Percentiles rank a stretch among this genome's conserved stretches.
Conservation (phyloP, 2,113 vertebrate genomes). For the Cricetomys ansorgei region DNA sequence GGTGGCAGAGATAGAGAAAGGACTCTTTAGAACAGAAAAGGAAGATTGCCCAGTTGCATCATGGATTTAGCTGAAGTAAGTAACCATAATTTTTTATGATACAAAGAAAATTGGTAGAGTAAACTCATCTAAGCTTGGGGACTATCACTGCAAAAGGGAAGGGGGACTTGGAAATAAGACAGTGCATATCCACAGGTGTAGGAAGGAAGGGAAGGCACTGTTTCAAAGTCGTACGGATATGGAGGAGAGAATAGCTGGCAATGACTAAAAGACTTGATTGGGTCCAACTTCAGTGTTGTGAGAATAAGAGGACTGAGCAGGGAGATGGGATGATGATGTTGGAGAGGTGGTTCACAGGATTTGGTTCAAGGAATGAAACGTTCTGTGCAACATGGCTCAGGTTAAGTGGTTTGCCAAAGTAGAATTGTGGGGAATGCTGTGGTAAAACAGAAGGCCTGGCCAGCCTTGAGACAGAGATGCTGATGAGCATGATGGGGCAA, state of each 20-base stretch:
- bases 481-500: constrained; percentile 4
- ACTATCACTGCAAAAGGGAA: constrained; percentile 16
- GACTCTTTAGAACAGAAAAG: constrained; percentile 26
- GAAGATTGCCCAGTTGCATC: not conserved
- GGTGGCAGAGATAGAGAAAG: not conserved
- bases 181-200: not conserved
- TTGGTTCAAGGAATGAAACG: not conserved
- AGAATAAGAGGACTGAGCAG: not conserved
- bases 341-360: not conserved
- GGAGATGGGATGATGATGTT: not conserved
- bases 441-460: not conserved
- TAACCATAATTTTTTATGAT: constrained; percentile 9
- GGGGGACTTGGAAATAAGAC: not conserved
- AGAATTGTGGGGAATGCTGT: not conserved
- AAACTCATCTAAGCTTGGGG: not conserved
- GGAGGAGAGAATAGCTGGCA: not conserved
- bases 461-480: not conserved
- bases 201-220: not conserved
- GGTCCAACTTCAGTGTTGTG: not conserved
- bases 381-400: not conserved
- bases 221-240: not conserved
- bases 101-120: constrained; percentile 17
- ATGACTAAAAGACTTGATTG: not conserved
- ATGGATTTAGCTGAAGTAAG: not conserved
- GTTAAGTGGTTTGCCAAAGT: not conserved